phyloP scores from a whole-genome alignment of 2,888 invertebrate genomes.

The Serripes groenlandicus region DNA sequence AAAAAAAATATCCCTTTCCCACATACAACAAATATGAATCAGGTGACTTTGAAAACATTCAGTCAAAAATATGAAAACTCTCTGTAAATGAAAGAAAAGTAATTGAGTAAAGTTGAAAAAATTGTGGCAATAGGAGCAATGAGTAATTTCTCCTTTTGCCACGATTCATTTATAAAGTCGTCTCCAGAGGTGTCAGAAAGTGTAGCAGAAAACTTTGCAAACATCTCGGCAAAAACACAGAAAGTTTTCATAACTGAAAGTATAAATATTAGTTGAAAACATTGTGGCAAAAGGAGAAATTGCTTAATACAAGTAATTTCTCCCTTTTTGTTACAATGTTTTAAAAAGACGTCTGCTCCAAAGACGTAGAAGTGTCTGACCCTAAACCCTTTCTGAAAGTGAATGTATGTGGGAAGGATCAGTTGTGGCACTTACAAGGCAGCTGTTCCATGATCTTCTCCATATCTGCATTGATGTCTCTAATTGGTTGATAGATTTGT shows the following conservation, averaged over 20 bases:
- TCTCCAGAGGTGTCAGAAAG: too few species aligned
- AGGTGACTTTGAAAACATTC: too few species aligned
- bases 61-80: too few species aligned
- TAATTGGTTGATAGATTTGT: constrained; percentile 64
- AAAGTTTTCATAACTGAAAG: background rate
- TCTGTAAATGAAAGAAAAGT: too few species aligned
- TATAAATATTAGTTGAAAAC: background rate
- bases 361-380: background rate
- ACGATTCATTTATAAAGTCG: too few species aligned
- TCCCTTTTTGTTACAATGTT: background rate
- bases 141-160: too few species aligned
- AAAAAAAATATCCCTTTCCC: too few species aligned
- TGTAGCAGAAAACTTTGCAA: too few species aligned
- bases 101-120: too few species aligned
- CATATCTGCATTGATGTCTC: constrained; percentile 78
- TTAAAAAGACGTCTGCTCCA: background rate
- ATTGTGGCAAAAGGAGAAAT: background rate
- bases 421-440: constrained; percentile 68
- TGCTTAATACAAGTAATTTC: background rate
- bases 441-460: constrained; percentile 77
- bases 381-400: background rate
- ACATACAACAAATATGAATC: too few species aligned
- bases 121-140: too few species aligned
- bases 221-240: too few species aligned
- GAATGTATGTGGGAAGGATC: background rate